Conservation (phyloP, 2,797 vertebrate genomes). For the Mus minutoides region DNA sequence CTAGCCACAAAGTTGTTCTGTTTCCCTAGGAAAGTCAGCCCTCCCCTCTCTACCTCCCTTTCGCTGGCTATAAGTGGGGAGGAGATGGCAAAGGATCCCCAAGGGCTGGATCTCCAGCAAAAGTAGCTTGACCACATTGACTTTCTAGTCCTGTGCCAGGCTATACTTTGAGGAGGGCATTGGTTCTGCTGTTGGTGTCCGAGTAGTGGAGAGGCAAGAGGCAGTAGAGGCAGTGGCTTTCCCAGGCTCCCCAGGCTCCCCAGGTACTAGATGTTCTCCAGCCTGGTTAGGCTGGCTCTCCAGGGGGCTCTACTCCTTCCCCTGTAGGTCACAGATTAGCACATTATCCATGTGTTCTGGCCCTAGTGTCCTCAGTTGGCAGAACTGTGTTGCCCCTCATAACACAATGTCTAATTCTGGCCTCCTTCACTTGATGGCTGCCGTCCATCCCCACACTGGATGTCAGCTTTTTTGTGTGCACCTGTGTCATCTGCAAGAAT, state of each 20-base stretch:
- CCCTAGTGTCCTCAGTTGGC: not conserved
- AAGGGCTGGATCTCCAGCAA: not conserved
- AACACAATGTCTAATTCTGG: not conserved
- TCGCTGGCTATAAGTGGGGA: not conserved
- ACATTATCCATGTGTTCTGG: not conserved
- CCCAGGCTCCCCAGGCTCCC: not conserved
- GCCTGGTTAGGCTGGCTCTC: not conserved
- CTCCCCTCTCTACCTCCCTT: not conserved
- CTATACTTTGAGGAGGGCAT: not conserved
- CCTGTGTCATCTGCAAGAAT: not conserved
- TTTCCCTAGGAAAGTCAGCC: constrained; percentile 7
- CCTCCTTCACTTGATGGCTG: not conserved
- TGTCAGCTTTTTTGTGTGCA: not conserved
- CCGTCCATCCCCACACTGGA: not conserved
- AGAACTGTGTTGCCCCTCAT: not conserved
- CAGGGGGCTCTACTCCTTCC: not conserved
- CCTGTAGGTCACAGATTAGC: not conserved
- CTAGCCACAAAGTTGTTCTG: not conserved
- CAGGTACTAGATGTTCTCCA: not conserved
- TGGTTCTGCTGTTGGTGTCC: not conserved
- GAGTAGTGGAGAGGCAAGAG: not conserved
- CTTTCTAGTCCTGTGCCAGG: not conserved
- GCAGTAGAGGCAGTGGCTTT: not conserved
- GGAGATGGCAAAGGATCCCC: not conserved
- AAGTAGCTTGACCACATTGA: not conserved